Base-by-base conservation (phyloP, 2,113 vertebrate species). In the Takifugu flavidus region DNA sequence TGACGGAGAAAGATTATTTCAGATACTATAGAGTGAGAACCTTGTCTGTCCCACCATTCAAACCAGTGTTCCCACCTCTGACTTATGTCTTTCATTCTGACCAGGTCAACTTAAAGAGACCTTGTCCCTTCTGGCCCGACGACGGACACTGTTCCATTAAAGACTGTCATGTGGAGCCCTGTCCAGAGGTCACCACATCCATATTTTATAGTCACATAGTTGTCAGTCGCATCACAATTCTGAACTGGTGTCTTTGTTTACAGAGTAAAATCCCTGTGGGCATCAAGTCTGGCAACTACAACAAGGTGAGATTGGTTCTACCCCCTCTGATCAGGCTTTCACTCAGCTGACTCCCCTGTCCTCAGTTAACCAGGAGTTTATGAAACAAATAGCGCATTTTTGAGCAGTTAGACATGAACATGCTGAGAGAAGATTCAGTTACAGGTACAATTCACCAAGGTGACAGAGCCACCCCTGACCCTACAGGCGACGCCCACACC, bases 81-180 rank as follows among this genome's bases (percentile, higher is more conserved):
- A 49, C 26, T 1, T 14, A 0, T 8, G 28, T 12, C 12, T 25
- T 42, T 29, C 29, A 46, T 6, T 47, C 46, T 70, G 15, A 11
- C 1, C 87, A 98, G 96, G 96, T 98, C 62, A 99, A 97, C 84
- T 76, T 99, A 78, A 98, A 94, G 87, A 88, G 96, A 20, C 96
- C 95, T 0, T 99, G 96, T 79, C 96, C 96, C 0, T 98, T 99
- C 88, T 99, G 96, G 96, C 89, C 92, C 3, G 94, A 96, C 1
- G 96, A 98, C 56, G 90, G 93, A 62, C 96, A 98, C 14, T 99
- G 96, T 72, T 92, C 95, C 77, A 98, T 98, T 79, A 97, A 94
- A 88, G 96, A 99, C 57, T 99, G 96, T 74, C 96, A 98, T 11
- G 96, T 98, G 80, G 94, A 99, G 70, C 92, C 95, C 58, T 98